A percentile compares a stretch with the other conserved stretches of the same genome.
phyloP scores from a whole-genome alignment of 2,888 invertebrate genomes.

The Nomada flava region DNA sequence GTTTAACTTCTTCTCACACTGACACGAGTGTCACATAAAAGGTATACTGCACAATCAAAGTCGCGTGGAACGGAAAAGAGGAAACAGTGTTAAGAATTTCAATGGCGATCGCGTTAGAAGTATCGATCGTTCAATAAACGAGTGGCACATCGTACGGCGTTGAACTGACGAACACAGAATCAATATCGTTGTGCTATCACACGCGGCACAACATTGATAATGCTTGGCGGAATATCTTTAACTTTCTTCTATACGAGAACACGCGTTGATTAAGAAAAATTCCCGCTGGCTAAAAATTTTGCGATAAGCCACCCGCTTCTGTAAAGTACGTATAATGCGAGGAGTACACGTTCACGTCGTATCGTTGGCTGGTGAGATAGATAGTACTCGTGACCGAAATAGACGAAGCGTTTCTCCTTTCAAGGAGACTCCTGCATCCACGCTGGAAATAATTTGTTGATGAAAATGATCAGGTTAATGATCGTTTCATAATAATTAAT shows the following conservation, averaged over 20 bases:
- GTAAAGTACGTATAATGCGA: too few species aligned
- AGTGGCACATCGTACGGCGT: background rate
- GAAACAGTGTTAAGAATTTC: conserved; percentile 2
- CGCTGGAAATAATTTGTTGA: too few species aligned
- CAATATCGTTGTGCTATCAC: conserved; percentile 25
- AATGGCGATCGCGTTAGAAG: background rate
- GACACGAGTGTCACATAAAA: too few species aligned
- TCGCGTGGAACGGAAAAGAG: background rate
- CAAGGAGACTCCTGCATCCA: too few species aligned
- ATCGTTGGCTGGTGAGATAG: too few species aligned
- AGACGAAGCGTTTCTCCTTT: too few species aligned
- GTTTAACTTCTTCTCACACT: background rate
- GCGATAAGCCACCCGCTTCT: conserved; percentile 15
- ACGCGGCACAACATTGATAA: conserved; percentile 24
- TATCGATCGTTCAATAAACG: conserved; percentile 31
- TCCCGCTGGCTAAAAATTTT: background rate
- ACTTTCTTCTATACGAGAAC: background rate
- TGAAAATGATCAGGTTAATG: too few species aligned
- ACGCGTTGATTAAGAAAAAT: background rate
- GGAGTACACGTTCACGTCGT: too few species aligned
- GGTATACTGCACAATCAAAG: too few species aligned
- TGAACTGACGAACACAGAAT: background rate
- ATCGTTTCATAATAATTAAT: too few species aligned
- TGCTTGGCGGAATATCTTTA: conserved; percentile 17
- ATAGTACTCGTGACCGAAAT: too few species aligned